Evolutionary conservation across 2,888 invertebrate genomes (phyloP).

Genomic region (Vanessa cardui): DNA sequence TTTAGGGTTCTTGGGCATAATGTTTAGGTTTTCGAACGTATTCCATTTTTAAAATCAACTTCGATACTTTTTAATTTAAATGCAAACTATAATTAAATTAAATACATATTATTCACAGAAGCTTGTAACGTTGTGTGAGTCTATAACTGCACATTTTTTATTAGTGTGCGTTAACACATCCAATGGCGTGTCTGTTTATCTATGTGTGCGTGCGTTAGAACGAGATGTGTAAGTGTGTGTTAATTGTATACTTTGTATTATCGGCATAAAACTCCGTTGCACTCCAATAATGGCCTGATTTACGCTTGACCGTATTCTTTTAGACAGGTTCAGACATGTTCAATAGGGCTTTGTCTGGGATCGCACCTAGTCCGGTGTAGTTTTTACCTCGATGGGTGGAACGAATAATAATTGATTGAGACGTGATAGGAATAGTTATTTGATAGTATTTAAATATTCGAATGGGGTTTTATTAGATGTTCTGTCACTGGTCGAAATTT

Average conservation of each 20-base stretch:
- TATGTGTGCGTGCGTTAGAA: neutral
- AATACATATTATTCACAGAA: neutral
- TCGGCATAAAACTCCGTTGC: neutral
- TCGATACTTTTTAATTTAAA: neutral
- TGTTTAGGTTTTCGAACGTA: neutral
- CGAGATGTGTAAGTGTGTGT: neutral
- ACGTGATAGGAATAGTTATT: conserved; percentile 13
- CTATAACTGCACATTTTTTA: too few species aligned
- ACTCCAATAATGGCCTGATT: neutral
- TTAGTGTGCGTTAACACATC: neutral
- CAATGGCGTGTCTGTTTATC: neutral
- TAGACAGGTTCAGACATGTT: conserved; percentile 73
- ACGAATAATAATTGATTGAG: conserved; percentile 15
- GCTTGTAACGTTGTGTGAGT: too few species aligned
- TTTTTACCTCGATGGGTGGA: conserved; percentile 10
- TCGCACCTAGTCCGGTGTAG: conserved; percentile 11
- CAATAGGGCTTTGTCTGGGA: conserved; percentile 62
- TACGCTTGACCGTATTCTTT: conserved; percentile 15
- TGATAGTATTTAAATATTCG: neutral
- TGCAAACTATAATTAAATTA: neutral
- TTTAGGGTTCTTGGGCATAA: conserved; percentile 23
- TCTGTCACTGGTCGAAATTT: too few species aligned
- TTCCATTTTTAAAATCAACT: neutral
- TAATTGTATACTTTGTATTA: conserved; percentile 3
- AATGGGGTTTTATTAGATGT: neutral